A percentile compares a stretch with the other conserved stretches of the same genome.
These are phyloP conservation scores for Atrichornis clamosus DNA, from an alignment of 2,113 vertebrate genomes.

Conservation along the genomic window DNA sequence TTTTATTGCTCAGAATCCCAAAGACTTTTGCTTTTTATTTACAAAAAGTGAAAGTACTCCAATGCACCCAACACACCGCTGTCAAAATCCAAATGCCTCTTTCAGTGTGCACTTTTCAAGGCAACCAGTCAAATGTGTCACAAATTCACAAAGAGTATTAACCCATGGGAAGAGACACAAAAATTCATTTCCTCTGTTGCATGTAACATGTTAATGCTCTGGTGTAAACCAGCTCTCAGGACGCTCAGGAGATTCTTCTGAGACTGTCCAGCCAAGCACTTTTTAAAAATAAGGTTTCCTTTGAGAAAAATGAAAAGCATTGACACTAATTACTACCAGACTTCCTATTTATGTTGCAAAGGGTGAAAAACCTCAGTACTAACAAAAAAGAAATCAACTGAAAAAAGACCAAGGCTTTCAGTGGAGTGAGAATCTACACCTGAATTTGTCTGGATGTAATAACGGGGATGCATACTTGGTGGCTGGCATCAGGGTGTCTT, in stretches of 20 bases:
- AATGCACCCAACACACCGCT: not conserved
- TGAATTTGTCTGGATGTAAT: not conserved
- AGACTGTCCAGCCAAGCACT: not conserved
- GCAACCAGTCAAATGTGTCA: not conserved
- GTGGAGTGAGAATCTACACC: not conserved
- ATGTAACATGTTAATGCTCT: not conserved
- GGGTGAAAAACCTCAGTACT: not conserved
- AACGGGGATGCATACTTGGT: not conserved
- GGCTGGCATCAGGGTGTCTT: not conserved
- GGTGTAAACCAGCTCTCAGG: not conserved
- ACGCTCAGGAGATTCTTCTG: not conserved
- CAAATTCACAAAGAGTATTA: not conserved
- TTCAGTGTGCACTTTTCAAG: not conserved
- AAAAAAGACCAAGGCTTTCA: not conserved
- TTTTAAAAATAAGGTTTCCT: not conserved
- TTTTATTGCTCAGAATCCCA: not conserved
- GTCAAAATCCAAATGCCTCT: not conserved
- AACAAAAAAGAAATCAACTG: not conserved
- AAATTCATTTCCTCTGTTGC: not conserved
- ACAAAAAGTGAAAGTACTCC: not conserved
- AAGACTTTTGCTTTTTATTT: not conserved
- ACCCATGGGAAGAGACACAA: not conserved
- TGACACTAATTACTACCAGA: not conserved
- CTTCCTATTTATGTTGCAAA: not conserved
- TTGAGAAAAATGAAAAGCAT: not conserved